phyloP scores from a whole-genome alignment of 2,888 invertebrate species.

The Nematopogon swammerdamellus region DNA sequence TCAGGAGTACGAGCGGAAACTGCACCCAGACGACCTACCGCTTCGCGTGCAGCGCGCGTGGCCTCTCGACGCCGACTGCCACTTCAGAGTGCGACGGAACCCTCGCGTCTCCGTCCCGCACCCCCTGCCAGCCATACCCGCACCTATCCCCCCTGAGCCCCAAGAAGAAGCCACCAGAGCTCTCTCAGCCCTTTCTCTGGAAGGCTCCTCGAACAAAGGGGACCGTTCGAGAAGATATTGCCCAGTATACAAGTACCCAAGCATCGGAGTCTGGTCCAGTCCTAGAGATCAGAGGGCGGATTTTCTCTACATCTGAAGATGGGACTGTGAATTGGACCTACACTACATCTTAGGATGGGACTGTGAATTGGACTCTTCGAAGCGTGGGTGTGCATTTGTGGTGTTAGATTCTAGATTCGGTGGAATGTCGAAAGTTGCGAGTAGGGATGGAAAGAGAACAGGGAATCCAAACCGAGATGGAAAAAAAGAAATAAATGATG shows the following conservation, averaged over 20 bases:
- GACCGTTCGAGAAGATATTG: constrained; percentile 31
- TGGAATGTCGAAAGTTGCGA: too few relatives aligned
- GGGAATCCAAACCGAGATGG: too few relatives aligned
- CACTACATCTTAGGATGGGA: too few relatives aligned
- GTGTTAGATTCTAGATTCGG: too few relatives aligned
- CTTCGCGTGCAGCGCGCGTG: constrained; percentile 76
- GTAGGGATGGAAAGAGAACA: too few relatives aligned
- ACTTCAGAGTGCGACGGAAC: constrained; percentile 80
- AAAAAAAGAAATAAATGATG: too few relatives aligned
- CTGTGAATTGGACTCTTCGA: too few relatives aligned
- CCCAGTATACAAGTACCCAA: constrained; percentile 49
- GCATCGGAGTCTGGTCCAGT: constrained; percentile 42
- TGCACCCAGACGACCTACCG: constrained; percentile 84
- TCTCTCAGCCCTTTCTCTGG: constrained; percentile 42
- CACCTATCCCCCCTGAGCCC: constrained; percentile 27
- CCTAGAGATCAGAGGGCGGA: constrained; percentile 32
- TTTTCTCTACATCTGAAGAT: constrained; percentile 43
- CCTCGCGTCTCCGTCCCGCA: constrained; percentile 78
- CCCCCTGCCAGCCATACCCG: constrained; percentile 45
- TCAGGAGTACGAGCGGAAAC: constrained; percentile 83
- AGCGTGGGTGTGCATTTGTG: too few relatives aligned
- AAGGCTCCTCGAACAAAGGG: constrained; percentile 28
- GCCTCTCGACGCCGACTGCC: constrained; percentile 67
- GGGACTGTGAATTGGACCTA: too few relatives aligned
- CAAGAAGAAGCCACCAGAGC: constrained; percentile 35